A percentile compares a stretch with the other conserved stretches of the same genome.
These are phyloP conservation scores for Gavia stellata DNA, from an alignment of 2,113 vertebrate genomes.

Conservation along the genomic window DNA sequence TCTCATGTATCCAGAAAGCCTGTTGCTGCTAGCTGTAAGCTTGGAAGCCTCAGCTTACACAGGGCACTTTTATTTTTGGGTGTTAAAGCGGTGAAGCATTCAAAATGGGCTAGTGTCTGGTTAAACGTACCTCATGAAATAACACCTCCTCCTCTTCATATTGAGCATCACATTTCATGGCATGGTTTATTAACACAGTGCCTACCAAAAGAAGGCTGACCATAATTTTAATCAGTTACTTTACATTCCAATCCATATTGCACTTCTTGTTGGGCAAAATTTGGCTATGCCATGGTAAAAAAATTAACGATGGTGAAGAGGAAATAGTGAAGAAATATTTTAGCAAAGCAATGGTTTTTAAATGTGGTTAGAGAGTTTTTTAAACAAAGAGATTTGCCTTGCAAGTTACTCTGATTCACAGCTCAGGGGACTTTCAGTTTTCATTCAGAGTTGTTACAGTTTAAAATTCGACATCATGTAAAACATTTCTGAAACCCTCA, in stretches of 20 bases:
- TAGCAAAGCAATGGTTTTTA: neutral
- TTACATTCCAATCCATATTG: neutral
- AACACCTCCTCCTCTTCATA: neutral
- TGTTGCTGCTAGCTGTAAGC: neutral
- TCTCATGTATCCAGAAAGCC: neutral
- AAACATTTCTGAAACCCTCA: neutral
- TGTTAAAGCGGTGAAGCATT: neutral
- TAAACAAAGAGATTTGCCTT: neutral
- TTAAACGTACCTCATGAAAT: neutral
- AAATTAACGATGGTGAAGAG: neutral
- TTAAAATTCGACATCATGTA: neutral
- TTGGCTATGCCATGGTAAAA: neutral
- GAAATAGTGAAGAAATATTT: neutral
- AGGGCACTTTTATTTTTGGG: neutral
- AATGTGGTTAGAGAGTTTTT: neutral
- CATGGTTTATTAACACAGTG: neutral
- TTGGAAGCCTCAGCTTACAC: neutral
- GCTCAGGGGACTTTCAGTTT: neutral
- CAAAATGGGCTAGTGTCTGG: neutral
- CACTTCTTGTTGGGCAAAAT: neutral
- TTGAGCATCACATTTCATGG: neutral
- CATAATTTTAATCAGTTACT: neutral
- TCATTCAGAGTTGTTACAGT: neutral
- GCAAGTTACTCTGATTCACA: neutral
- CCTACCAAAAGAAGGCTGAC: neutral